Base-by-base conservation (phyloP, 92 coral and sea anemone species). In the Porites rus region DNA sequence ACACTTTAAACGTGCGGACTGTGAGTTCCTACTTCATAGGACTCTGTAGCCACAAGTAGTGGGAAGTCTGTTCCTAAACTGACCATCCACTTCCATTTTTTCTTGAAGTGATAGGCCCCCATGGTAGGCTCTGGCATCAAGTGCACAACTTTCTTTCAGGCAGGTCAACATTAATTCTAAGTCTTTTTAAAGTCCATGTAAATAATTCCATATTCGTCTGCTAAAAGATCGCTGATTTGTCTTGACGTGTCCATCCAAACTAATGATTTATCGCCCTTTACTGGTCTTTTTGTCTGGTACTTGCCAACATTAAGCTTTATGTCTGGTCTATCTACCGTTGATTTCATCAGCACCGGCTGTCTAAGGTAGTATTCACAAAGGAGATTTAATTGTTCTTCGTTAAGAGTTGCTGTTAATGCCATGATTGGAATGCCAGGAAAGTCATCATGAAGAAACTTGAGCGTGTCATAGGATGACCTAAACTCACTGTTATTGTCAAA, bases 21-120 rank as follows among this genome's bases (percentile, higher is more conserved):
- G 70, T 92, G 93, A n/a, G 89, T 89, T 0, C 93, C 93, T 7
- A 92, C 89, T 61, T 92, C 91, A 43, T 74, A 89, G 7, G 93
- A 86, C 69, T 92, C 90, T 8, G 95, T 89, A 11, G 95, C 94
- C 6, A 87, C 86, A 10, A 88, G 69, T 1, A 92, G 51, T 62
- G 85, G 93, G 46, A 92, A 84, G 28, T 85, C 76, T 81, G 51
- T 69, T 63, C 51, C 83, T 54, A 73, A 89, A 92, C 0, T 59
- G 70, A 12, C 59, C 78, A 28, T 75, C 92, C 8, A 53, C 51
- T 10, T 71, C 22, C 22, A 16, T 65, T 66, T 91, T 91, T 64
- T 56, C 71, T 2, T 19, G 61, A 31, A 64, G 12, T 10, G 80
- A 56, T 24, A 91, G 18, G 10, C 91, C 78, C 10, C 93, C 93